Conservation (phyloP, 2,888 invertebrate genomes). For the Lasioglossum malachurum region DNA sequence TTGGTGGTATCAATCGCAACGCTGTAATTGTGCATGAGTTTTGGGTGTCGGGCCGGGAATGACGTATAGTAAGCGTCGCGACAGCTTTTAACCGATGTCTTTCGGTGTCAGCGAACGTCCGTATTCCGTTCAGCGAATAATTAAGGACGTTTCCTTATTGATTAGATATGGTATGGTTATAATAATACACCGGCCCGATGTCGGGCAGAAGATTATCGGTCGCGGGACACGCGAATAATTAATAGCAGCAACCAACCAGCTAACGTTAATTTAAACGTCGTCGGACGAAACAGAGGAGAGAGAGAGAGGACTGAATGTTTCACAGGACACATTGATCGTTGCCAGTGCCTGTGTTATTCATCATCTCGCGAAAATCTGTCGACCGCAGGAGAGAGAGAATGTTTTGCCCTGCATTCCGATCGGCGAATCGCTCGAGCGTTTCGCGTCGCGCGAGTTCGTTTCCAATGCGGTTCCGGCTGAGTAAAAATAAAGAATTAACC, state of each 20-base stretch:
- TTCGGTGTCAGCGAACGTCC: not conserved
- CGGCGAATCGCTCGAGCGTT: conserved; percentile 12
- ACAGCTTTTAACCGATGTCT: conserved; percentile 5
- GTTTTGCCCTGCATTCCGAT: not conserved
- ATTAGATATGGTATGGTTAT: conserved; percentile 11
- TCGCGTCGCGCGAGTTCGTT: not conserved
- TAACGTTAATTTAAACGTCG: conserved; percentile 23
- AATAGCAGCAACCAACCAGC: conserved; percentile 21
- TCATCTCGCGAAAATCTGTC: conserved; percentile 18
- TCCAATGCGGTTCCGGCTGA: not conserved
- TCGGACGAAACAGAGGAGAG: not conserved
- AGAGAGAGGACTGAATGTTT: not conserved
- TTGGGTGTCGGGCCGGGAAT: not conserved
- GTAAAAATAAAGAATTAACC: not conserved
- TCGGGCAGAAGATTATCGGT: not conserved
- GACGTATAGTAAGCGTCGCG: not conserved
- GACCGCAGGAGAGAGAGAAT: not conserved
- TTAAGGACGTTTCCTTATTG: conserved; percentile 34
- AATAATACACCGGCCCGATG: conserved; percentile 19
- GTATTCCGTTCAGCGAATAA: conserved; percentile 5
- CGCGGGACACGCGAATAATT: conserved; percentile 15
- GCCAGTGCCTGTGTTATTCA: not conserved
- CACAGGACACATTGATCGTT: not conserved
- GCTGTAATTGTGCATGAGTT: not conserved
- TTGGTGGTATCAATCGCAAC: not conserved